Evolutionary conservation across 2,797 vertebrate species (phyloP).

Genomic region (Tangara arthus): DNA sequence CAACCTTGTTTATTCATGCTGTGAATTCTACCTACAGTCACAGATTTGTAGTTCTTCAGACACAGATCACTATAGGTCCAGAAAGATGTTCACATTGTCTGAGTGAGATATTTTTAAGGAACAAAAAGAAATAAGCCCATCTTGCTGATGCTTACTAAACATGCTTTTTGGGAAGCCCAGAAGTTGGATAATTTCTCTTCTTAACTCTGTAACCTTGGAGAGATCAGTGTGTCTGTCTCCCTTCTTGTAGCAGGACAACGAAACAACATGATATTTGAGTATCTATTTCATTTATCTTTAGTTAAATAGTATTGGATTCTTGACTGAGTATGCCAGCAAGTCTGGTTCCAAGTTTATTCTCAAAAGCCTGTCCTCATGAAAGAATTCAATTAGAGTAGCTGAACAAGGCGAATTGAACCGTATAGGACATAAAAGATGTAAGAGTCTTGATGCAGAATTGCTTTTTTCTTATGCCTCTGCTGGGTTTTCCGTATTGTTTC

Average conservation of each 20-base stretch:
- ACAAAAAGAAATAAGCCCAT: neutral
- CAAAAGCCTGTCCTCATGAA: neutral
- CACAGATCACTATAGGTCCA: neutral
- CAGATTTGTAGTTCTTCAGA: neutral
- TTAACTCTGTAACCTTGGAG: neutral
- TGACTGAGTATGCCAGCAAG: neutral
- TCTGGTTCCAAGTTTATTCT: conserved; percentile 20
- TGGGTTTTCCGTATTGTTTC: neutral
- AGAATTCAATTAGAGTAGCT: conserved; percentile 8
- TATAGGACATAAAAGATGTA: neutral
- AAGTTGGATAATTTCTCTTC: neutral
- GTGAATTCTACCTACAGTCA: neutral
- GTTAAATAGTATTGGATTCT: neutral
- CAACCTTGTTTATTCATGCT: neutral
- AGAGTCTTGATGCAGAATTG: neutral
- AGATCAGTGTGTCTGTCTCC: neutral
- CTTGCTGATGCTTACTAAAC: neutral
- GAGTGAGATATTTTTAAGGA: neutral
- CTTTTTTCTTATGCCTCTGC: neutral
- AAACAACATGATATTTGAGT: neutral
- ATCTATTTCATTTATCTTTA: conserved; percentile 25
- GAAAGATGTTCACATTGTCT: neutral
- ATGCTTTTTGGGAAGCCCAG: neutral
- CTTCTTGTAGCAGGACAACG: neutral
- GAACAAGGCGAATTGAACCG: neutral